Percentiles rank a stretch among this genome's conserved stretches.
Evolutionary conservation across 2,888 invertebrate genomes (phyloP).

Genomic region (Cryptophagus acutangulus): DNA sequence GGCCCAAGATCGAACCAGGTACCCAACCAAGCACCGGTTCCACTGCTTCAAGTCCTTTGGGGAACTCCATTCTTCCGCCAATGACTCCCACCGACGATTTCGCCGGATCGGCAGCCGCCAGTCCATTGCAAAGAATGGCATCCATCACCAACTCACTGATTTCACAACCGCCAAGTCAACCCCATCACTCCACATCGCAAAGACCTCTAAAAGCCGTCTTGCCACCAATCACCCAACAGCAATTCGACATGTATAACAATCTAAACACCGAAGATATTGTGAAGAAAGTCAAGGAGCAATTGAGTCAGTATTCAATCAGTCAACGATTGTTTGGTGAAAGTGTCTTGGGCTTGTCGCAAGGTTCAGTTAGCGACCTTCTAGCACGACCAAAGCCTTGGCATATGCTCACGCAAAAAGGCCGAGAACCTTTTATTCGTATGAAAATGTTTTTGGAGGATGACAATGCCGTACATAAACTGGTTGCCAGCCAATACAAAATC

Average conservation of each 20-base stretch:
- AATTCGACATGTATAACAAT: slow-evolving; percentile 96
- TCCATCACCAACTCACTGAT: slow-evolving; percentile 96
- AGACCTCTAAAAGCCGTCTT: slow-evolving; percentile 92
- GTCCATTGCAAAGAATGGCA: slow-evolving; percentile 95
- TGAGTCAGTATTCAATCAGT: slow-evolving; percentile 94
- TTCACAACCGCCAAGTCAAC: slow-evolving; percentile 81
- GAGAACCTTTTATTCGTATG: slow-evolving; percentile 97
- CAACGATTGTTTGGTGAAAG: slow-evolving; percentile 97
- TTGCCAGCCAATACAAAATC: slow-evolving; percentile 96
- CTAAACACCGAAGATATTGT: slow-evolving; percentile 98
- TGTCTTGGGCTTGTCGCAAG: slow-evolving; percentile 93
- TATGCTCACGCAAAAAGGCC: slow-evolving; percentile 95
- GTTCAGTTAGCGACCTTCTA: slow-evolving; percentile 94
- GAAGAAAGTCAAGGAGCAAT: slow-evolving; percentile 88
- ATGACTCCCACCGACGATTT: slow-evolving; percentile 79
- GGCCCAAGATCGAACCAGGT: slow-evolving; percentile 80
- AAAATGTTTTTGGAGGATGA: slow-evolving; percentile 96
- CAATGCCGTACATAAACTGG: slow-evolving; percentile 89
- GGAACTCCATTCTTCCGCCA: slow-evolving; percentile 81
- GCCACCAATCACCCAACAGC: slow-evolving; percentile 97
- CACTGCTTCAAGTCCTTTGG: slow-evolving; percentile 77
- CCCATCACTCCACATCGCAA: slow-evolving; percentile 78
- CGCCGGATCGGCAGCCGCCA: slow-evolving; percentile 75
- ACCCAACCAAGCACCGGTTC: slow-evolving; percentile 65
- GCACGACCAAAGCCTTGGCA: slow-evolving; percentile 99